Percentiles rank a stretch among this genome's conserved stretches.
Evolutionary conservation across 2,888 invertebrate genomes (phyloP).

Genomic region (Chorisops tibialis): DNA sequence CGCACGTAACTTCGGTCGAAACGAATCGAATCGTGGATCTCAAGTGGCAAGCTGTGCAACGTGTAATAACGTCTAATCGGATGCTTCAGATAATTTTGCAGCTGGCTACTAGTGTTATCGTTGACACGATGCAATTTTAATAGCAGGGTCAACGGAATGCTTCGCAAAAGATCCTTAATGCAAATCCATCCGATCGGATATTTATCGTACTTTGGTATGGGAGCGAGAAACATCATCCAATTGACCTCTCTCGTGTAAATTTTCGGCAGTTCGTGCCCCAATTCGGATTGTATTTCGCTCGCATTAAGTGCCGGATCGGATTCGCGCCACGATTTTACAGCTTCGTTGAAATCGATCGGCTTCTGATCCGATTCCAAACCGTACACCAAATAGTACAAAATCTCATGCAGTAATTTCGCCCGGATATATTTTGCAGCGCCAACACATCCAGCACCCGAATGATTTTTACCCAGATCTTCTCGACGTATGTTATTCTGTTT

Average conservation of each 20-base stretch:
- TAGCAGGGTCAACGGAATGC: slow-evolving; percentile 69
- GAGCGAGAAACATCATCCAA: slow-evolving; percentile 73
- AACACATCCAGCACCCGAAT: too few species aligned
- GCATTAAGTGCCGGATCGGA: slow-evolving; percentile 44
- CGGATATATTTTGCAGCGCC: slow-evolving; percentile 61
- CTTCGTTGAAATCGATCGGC: slow-evolving; percentile 31
- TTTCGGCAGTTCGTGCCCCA: slow-evolving; percentile 52
- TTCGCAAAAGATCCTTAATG: slow-evolving; percentile 64
- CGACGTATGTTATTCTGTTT: background rate
- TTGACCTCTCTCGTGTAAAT: slow-evolving; percentile 56
- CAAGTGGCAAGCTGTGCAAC: slow-evolving; percentile 58
- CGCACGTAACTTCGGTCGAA: slow-evolving; percentile 28
- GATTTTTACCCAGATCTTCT: too few species aligned
- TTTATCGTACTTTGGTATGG: slow-evolving; percentile 59
- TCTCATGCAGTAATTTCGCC: slow-evolving; percentile 64
- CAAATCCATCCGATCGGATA: slow-evolving; percentile 67
- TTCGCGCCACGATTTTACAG: slow-evolving; percentile 42
- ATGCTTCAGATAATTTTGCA: slow-evolving; percentile 61
- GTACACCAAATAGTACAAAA: slow-evolving; percentile 67
- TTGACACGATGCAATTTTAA: slow-evolving; percentile 62
- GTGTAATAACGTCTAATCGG: slow-evolving; percentile 64
- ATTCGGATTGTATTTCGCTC: slow-evolving; percentile 48
- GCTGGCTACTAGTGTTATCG: slow-evolving; percentile 55
- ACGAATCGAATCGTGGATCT: slow-evolving; percentile 40
- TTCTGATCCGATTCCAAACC: slow-evolving; percentile 52